A percentile compares a stretch with the other conserved stretches of the same genome.
Evolutionary conservation across 2,113 vertebrate species (phyloP).

Genomic region (Heloderma charlesbogerti): DNA sequence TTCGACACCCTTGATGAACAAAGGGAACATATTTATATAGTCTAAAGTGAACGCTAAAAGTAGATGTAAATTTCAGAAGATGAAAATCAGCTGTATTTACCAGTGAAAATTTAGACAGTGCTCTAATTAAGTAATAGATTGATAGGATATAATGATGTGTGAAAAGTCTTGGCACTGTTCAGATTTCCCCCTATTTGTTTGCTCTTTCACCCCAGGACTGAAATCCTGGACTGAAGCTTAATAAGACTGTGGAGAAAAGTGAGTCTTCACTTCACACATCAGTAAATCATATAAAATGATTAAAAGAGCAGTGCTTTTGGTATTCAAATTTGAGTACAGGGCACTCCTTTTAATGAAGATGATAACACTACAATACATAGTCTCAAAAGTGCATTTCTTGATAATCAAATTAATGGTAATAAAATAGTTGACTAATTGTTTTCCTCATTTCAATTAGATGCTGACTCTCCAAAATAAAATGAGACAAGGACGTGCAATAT

Average conservation of each 20-base stretch:
- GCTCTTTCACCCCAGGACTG: neutral
- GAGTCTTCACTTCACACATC: neutral
- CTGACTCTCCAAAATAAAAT: neutral
- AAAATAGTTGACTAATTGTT: neutral
- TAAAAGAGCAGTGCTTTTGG: neutral
- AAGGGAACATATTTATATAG: slow-evolving; percentile 75
- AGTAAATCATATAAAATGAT: neutral
- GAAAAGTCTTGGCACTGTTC: neutral
- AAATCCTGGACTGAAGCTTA: neutral
- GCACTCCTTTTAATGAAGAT: neutral
- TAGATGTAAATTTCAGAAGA: slow-evolving; percentile 65
- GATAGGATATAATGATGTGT: slow-evolving; percentile 19
- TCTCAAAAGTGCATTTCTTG: neutral
- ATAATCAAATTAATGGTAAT: slow-evolving; percentile 1
- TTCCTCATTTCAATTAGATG: neutral
- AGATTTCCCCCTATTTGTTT: neutral
- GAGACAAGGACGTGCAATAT: neutral
- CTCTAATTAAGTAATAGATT: rapidly evolving
- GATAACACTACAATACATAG: neutral
- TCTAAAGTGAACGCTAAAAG: slow-evolving; percentile 70
- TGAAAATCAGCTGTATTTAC: slow-evolving; percentile 51
- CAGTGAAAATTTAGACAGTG: slow-evolving; percentile 56
- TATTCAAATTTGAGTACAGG: neutral
- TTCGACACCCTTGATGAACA: slow-evolving; percentile 89
- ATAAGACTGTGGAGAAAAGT: slow-evolving; percentile 16